phyloP scores from a whole-genome alignment of 2,888 invertebrate species.

The Agrotis exclamationis region DNA sequence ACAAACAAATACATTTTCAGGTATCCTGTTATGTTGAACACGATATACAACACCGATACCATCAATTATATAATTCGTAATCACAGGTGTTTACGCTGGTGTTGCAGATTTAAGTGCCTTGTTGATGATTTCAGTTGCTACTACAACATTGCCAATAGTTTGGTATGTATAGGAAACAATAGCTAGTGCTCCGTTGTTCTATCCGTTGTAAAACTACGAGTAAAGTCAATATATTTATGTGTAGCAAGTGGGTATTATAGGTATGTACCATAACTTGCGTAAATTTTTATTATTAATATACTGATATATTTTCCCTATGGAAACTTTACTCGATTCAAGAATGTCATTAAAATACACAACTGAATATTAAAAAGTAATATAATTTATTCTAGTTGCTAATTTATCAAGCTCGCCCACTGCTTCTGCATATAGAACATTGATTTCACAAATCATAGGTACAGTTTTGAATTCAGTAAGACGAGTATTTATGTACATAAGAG shows the following conservation, averaged over 20 bases:
- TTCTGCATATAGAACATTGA: too few relatives aligned
- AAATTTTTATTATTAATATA: too few relatives aligned
- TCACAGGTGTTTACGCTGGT: conserved; percentile 25
- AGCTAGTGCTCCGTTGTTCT: not conserved
- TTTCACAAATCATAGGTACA: not conserved
- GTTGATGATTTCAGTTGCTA: not conserved
- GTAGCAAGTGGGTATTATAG: not conserved
- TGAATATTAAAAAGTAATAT: too few relatives aligned
- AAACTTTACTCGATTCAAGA: too few relatives aligned
- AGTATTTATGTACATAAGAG: not conserved
- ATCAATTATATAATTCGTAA: conserved; percentile 26
- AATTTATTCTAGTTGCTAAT: too few relatives aligned
- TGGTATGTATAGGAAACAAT: not conserved
- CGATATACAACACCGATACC: not conserved
- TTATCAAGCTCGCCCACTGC: too few relatives aligned
- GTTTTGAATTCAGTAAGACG: not conserved
- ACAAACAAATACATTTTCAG: conserved; percentile 32
- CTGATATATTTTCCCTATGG: too few relatives aligned
- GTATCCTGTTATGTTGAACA: conserved; percentile 28
- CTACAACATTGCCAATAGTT: not conserved
- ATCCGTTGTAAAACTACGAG: not conserved
- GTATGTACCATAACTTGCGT: not conserved
- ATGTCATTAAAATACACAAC: too few relatives aligned
- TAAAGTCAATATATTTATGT: too few relatives aligned
- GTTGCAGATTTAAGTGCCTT: conserved; percentile 14